Percentiles rank a stretch among this genome's conserved stretches.
Evolutionary conservation across 23 tunicate species (phyloP).

Genomic region (Styela clava): DNA sequence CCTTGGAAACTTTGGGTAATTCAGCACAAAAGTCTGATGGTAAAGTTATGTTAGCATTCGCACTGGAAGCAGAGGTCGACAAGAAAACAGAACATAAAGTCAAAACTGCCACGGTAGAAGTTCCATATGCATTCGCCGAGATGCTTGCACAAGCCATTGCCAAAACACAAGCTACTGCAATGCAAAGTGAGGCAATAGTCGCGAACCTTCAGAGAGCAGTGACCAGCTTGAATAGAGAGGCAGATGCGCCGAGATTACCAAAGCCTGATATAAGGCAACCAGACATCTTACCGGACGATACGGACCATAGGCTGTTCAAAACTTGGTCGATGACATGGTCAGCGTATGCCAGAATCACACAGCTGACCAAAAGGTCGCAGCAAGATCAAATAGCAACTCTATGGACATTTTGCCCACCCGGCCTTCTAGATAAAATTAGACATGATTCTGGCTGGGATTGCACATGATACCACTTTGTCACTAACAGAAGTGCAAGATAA

Average conservation of each 20-base stretch:
- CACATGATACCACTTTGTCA: background rate
- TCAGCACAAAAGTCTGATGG: no score
- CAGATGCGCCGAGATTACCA: background rate
- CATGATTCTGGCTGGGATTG: background rate
- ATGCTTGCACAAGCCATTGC: background rate
- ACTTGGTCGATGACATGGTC: background rate
- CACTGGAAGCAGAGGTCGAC: no score
- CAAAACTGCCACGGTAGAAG: no score
- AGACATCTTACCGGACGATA: background rate
- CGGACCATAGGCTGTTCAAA: background rate
- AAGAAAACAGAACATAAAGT: no score
- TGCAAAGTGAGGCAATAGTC: no score
- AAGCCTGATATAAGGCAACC: background rate
- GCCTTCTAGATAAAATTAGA: background rate
- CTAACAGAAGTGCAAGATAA: no score
- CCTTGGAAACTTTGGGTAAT: no score
- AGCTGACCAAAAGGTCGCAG: background rate
- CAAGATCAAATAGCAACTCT: background rate
- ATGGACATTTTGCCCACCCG: background rate
- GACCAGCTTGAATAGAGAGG: no score
- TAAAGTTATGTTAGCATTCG: no score
- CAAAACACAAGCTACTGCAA: background rate
- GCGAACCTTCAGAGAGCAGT: no score
- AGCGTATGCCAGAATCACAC: background rate
- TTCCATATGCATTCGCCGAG: background rate